Percentiles rank a stretch among this genome's conserved stretches.
These are phyloP conservation scores for Buceros bicornis DNA, from an alignment of 2,797 vertebrate genomes.

Conservation along the genomic window DNA sequence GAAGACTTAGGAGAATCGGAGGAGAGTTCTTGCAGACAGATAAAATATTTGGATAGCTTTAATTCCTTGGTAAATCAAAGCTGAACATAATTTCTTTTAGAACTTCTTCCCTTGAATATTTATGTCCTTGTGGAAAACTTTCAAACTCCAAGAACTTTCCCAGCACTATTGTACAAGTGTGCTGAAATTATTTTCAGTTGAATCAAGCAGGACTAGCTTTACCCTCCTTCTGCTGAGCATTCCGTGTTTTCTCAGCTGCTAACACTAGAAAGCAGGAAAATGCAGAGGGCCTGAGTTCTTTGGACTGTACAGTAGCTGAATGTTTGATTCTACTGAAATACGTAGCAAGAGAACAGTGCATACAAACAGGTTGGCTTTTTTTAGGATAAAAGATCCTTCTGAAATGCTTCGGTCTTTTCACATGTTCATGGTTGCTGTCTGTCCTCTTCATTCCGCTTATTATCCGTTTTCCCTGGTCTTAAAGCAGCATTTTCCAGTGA, in stretches of 20 bases:
- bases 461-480: neutral
- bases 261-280: neutral
- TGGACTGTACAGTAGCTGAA: neutral
- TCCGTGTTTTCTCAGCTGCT: neutral
- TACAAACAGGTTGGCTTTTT: neutral
- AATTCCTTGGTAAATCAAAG: neutral
- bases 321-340: neutral
- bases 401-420: neutral
- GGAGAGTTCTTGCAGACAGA: neutral
- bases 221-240: neutral
- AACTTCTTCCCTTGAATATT: neutral
- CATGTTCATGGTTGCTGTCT: accelerated
- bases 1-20: neutral
- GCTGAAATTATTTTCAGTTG: neutral
- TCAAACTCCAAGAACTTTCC: too few species aligned
- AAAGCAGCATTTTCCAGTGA: neutral
- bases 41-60: neutral
- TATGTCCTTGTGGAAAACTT: neutral
- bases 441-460: neutral
- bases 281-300: neutral
- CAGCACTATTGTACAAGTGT: neutral
- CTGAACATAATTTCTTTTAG: neutral
- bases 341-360: neutral
- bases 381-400: neutral
- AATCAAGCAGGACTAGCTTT: neutral